phyloP scores from a whole-genome alignment of 1,140 invertebrate species.

The Sweltsa coloradensis region DNA sequence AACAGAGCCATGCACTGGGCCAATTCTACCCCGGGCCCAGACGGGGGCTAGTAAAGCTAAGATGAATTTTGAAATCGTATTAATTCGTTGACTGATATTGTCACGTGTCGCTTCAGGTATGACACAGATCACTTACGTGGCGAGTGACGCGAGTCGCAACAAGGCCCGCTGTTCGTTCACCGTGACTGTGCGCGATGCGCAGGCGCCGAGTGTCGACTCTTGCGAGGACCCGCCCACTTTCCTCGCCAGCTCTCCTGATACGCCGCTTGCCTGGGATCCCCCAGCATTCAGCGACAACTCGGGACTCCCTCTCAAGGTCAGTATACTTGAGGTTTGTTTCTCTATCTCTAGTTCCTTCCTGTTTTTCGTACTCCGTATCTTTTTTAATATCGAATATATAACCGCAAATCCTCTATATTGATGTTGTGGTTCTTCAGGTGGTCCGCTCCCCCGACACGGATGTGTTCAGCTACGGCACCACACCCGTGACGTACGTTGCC shows the following conservation, averaged over 20 bases:
- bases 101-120: too few relatives aligned
- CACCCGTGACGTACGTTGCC: constrained; percentile 43
- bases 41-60: too few relatives aligned
- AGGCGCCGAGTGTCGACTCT: constrained; percentile 46
- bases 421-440: constrained; percentile 14
- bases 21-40: too few relatives aligned
- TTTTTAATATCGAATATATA: not conserved
- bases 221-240: constrained; percentile 44
- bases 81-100: too few relatives aligned
- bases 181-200: constrained; percentile 37
- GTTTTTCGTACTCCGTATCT: not conserved
- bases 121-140: constrained; percentile 35
- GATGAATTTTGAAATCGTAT: too few relatives aligned
- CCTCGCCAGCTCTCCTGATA: constrained; percentile 28
- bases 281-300: constrained; percentile 59
- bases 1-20: too few relatives aligned
- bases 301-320: constrained; percentile 29
- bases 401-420: not conserved
- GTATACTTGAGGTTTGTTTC: constrained; percentile 6
- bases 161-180: constrained; percentile 38
- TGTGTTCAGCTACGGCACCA: constrained; percentile 41
- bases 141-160: constrained; percentile 39
- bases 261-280: constrained; percentile 41
- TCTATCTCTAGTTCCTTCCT: not conserved
- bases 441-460: constrained; percentile 33